These are phyloP conservation scores for Lumbricus terrestris DNA, from an alignment of 2,888 invertebrate species.

Conservation along the genomic window DNA sequence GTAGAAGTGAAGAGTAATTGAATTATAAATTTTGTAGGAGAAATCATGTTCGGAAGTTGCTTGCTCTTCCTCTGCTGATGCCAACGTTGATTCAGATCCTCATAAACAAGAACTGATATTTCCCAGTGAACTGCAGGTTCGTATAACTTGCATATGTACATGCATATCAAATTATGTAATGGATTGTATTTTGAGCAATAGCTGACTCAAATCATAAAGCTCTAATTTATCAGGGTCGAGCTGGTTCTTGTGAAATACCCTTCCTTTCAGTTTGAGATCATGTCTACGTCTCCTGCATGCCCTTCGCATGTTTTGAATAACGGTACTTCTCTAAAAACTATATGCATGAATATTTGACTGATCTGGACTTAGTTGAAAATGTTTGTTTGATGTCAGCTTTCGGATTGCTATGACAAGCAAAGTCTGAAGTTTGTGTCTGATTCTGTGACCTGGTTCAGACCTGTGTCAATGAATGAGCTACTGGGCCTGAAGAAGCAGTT, in stretches of 20 bases:
- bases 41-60: not conserved
- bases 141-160: not conserved
- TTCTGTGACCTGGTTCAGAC: conserved; percentile 75
- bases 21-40: not conserved
- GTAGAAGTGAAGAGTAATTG: too few relatives aligned
- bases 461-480: conserved; percentile 68
- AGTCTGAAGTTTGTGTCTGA: conserved; percentile 68
- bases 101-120: conserved; percentile 80
- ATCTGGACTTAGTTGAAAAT: not conserved
- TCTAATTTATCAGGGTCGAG: too few relatives aligned
- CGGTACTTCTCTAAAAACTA: too few relatives aligned
- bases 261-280: too few relatives aligned
- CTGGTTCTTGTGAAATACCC: too few relatives aligned
- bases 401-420: conserved; percentile 64
- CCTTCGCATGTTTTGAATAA: too few relatives aligned
- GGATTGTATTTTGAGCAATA: too few relatives aligned
- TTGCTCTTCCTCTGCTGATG: not conserved
- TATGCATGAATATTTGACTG: too few relatives aligned
- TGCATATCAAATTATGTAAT: too few relatives aligned
- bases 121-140: conserved; percentile 78
- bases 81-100: not conserved
- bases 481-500: conserved; percentile 67
- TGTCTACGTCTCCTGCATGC: too few relatives aligned
- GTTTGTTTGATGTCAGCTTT: conserved; percentile 38
- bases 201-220: too few relatives aligned